phyloP scores from a whole-genome alignment of 2,888 invertebrate species.

The Fissipunctia ypsillon region DNA sequence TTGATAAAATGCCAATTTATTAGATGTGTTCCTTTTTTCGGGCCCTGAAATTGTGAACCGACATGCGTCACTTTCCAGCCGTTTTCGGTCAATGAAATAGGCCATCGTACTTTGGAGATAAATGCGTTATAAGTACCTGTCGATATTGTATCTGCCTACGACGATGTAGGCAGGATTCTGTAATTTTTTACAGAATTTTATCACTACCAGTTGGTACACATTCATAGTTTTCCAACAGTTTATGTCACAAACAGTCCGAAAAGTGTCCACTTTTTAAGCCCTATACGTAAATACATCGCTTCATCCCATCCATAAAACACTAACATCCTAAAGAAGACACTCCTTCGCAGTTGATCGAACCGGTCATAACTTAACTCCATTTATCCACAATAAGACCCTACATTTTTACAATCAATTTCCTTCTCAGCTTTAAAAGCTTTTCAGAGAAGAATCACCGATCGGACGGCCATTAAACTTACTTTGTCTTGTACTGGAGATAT shows the following conservation, averaged over 20 bases:
- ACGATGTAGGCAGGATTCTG: too few relatives aligned
- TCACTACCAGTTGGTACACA: background rate
- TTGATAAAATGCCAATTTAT: background rate
- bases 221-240: too few relatives aligned
- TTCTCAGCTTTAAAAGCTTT: conserved; percentile 77
- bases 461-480: conserved; percentile 74
- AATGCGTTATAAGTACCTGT: background rate
- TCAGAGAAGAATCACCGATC: conserved; percentile 69
- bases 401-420: conserved; percentile 71
- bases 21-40: background rate
- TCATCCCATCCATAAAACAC: conserved; percentile 16
- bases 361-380: conserved; percentile 57
- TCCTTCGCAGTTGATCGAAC: conserved; percentile 44
- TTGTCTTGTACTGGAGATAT: conserved; percentile 64
- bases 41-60: too few relatives aligned
- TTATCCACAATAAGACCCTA: conserved; percentile 57
- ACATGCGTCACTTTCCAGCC: background rate
- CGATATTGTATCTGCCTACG: background rate
- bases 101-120: background rate
- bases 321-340: conserved; percentile 34
- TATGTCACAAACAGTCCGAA: background rate
- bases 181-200: background rate
- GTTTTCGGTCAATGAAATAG: conserved; percentile 10
- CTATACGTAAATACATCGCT: background rate
- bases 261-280: too few relatives aligned